Conservation (phyloP, 2,888 invertebrate genomes). For the Dysmachus trigonus region DNA sequence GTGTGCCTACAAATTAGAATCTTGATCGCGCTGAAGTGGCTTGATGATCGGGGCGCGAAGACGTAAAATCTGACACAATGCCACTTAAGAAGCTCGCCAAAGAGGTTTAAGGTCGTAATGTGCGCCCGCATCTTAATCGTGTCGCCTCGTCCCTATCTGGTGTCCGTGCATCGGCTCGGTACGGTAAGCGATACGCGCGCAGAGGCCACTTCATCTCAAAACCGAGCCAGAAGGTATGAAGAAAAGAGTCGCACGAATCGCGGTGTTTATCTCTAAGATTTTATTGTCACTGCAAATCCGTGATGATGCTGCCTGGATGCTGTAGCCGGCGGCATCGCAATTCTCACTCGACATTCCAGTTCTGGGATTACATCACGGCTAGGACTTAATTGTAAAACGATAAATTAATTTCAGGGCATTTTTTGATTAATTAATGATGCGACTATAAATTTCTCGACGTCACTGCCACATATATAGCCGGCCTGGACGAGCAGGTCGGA, state of each 20-base stretch:
- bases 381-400: constrained; percentile 22
- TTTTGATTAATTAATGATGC: constrained; percentile 37
- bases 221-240: not conserved
- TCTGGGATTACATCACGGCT: not conserved
- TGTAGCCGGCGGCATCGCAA: not conserved
- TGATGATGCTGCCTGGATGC: not conserved
- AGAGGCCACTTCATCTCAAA: not conserved
- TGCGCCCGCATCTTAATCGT: constrained; percentile 22
- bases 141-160: not conserved
- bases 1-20: constrained; percentile 9
- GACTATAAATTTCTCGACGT: constrained; percentile 20
- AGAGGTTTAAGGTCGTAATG: constrained; percentile 13
- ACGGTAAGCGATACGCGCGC: not conserved
- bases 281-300: not conserved
- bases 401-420: constrained; percentile 29
- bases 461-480: not conserved
- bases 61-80: constrained; percentile 34
- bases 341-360: not conserved
- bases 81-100: constrained; percentile 34
- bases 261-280: not conserved
- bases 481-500: not conserved
- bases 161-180: not conserved
- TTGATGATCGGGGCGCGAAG: constrained; percentile 23
- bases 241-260: not conserved
- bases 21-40: constrained; percentile 12